Conservation (phyloP, 1,140 invertebrate species). For the Camponotus vicinus region DNA sequence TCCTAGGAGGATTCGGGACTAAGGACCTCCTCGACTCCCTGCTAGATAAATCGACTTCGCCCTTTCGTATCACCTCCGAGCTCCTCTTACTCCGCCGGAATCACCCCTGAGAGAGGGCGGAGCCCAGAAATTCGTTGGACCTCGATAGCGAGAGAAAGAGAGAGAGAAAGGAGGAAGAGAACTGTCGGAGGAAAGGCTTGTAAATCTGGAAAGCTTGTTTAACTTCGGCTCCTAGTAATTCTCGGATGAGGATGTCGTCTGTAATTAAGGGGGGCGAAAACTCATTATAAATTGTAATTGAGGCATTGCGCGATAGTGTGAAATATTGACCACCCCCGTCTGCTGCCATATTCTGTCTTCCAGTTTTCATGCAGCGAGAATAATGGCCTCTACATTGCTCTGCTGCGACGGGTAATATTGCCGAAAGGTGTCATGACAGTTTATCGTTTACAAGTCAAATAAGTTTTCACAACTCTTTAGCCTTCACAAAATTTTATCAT, state of each 20-base stretch:
- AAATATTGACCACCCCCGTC: slow-evolving; percentile 46
- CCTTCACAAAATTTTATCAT: neutral
- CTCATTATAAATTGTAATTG: slow-evolving; percentile 63
- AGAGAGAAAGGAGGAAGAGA: slow-evolving; percentile 2
- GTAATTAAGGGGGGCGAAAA: slow-evolving; percentile 55
- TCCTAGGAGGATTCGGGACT: slow-evolving; percentile 65
- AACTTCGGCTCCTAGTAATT: slow-evolving; percentile 44
- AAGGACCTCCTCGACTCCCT: slow-evolving; percentile 20
- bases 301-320: slow-evolving; percentile 53
- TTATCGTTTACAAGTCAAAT: neutral
- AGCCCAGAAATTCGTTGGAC: slow-evolving; percentile 46
- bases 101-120: slow-evolving; percentile 59
- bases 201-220: slow-evolving; percentile 62
- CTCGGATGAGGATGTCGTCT: slow-evolving; percentile 32
- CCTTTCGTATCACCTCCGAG: slow-evolving; percentile 67
- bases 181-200: slow-evolving; percentile 49
- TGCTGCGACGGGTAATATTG: neutral
- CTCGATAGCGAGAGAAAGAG: neutral
- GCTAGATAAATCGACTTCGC: slow-evolving; percentile 71
- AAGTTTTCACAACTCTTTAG: neutral
- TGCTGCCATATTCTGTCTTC: slow-evolving; percentile 12
- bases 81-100: slow-evolving; percentile 62
- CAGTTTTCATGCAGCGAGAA: neutral
- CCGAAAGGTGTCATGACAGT: neutral
- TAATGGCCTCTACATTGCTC: neutral